Evolutionary conservation across 2,113 vertebrate genomes (phyloP).

Genomic region (Illadopsis cleaveri): DNA sequence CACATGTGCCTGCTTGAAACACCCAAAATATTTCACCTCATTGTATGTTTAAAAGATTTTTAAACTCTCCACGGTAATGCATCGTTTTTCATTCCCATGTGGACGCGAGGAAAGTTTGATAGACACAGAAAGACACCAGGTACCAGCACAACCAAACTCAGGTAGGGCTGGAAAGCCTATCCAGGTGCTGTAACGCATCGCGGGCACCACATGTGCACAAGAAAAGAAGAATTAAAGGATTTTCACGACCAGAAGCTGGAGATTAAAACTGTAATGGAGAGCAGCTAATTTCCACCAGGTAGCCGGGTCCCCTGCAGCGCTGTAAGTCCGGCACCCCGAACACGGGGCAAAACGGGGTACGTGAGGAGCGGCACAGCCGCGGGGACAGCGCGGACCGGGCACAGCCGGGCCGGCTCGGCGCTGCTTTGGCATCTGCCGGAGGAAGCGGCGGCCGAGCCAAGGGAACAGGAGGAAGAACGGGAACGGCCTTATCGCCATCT

Average conservation of each 20-base stretch:
- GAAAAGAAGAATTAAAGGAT: neutral
- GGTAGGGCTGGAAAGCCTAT: neutral
- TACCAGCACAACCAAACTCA: neutral
- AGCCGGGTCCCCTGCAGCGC: rapidly evolving
- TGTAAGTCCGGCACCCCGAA: rapidly evolving
- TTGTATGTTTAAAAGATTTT: neutral
- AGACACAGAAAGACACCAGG: too few relatives aligned
- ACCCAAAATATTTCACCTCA: neutral
- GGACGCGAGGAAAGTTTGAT: rapidly evolving
- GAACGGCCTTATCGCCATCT: neutral
- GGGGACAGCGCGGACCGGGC: neutral
- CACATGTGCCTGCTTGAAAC: neutral
- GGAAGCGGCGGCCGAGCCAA: neutral
- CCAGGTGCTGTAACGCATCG: rapidly evolving
- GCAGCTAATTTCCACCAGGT: rapidly evolving
- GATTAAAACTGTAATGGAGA: neutral
- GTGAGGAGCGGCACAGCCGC: neutral
- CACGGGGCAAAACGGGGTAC: rapidly evolving
- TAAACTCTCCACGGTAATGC: rapidly evolving
- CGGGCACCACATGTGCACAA: rapidly evolving
- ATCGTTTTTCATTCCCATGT: neutral
- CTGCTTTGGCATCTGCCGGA: neutral
- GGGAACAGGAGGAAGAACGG: neutral
- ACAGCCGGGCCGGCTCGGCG: rapidly evolving
- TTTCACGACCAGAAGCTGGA: neutral